Percentiles rank a stretch among this genome's conserved stretches.
phyloP scores from a whole-genome alignment of 2,888 invertebrate genomes.

The Campaea margaritaria region DNA sequence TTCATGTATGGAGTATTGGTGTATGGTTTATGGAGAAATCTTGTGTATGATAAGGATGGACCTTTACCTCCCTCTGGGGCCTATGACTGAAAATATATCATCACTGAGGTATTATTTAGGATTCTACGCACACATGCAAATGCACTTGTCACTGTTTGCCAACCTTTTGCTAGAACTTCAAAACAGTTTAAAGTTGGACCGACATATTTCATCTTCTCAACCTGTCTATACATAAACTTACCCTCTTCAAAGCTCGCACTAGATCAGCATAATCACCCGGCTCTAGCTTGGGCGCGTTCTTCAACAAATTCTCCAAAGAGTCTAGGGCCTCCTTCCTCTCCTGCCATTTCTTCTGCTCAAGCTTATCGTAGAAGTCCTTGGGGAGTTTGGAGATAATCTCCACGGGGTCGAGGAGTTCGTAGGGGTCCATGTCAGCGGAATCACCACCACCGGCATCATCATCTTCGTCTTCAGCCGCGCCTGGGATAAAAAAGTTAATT shows the following conservation, averaged over 20 bases:
- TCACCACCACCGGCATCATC: slow-evolving; percentile 87
- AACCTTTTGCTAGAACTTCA: too few species aligned
- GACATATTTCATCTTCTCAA: too few species aligned
- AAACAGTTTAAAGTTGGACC: too few species aligned
- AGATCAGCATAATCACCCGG: slow-evolving; percentile 97
- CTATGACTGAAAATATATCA: too few species aligned
- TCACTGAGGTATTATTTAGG: too few species aligned
- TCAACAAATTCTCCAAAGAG: slow-evolving; percentile 90
- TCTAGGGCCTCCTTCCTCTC: slow-evolving; percentile 97
- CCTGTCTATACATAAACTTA: slow-evolving; percentile 3
- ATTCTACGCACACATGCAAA: too few species aligned
- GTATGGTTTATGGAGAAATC: not conserved
- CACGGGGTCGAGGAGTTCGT: slow-evolving; percentile 95
- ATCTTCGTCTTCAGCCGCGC: slow-evolving; percentile 78
- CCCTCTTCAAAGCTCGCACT: slow-evolving; percentile 94
- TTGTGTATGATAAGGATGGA: too few species aligned
- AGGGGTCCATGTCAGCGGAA: slow-evolving; percentile 92
- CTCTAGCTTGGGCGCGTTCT: slow-evolving; percentile 93
- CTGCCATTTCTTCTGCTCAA: slow-evolving; percentile 98
- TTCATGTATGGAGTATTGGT: too few species aligned
- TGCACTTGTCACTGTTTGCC: too few species aligned
- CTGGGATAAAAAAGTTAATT: slow-evolving; percentile 51
- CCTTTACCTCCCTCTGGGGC: too few species aligned
- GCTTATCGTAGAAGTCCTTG: slow-evolving; percentile 97
- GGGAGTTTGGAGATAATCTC: slow-evolving; percentile 97